phyloP scores from a whole-genome alignment of 2,113 vertebrate species.

The Trichomycterus rosablanca region DNA sequence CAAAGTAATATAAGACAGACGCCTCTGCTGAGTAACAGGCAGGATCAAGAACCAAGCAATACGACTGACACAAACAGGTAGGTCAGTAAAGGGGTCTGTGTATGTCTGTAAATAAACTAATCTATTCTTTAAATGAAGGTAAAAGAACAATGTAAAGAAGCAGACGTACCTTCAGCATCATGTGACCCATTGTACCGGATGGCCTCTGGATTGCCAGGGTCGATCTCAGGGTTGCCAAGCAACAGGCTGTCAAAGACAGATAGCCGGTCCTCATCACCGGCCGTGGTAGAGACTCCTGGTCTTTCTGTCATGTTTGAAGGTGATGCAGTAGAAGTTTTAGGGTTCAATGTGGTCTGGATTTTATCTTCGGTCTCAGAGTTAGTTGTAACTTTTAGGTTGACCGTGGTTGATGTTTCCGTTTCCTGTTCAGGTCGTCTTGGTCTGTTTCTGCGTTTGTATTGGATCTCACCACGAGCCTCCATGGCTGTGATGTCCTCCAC shows the following conservation, averaged over 20 bases:
- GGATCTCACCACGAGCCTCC: slow-evolving; percentile 65
- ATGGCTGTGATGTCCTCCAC: slow-evolving; percentile 48
- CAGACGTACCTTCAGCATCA: slow-evolving; percentile 52
- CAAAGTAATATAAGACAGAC: too few species aligned
- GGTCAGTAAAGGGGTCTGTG: too few species aligned
- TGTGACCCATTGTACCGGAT: slow-evolving; percentile 49
- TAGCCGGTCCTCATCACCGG: slow-evolving; percentile 45
- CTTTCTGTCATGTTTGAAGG: slow-evolving; percentile 27
- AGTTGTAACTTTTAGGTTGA: neutral
- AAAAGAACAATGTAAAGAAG: too few species aligned
- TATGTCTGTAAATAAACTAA: too few species aligned
- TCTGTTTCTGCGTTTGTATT: slow-evolving; percentile 58
- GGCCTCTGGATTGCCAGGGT: slow-evolving; percentile 49
- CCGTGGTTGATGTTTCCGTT: slow-evolving; percentile 22
- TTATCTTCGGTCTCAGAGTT: neutral
- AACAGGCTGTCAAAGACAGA: slow-evolving; percentile 56
- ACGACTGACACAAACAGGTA: too few species aligned
- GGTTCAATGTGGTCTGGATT: neutral
- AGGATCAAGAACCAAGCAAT: too few species aligned
- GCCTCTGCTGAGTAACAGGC: too few species aligned
- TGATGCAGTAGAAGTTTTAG: slow-evolving; percentile 2
- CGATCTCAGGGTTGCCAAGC: slow-evolving; percentile 38
- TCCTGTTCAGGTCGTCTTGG: slow-evolving; percentile 54
- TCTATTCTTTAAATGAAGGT: neutral
- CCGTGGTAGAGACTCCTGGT: slow-evolving; percentile 48